A percentile compares a stretch with the other conserved stretches of the same genome.
phyloP scores from a whole-genome alignment of 2,113 vertebrate species.

The Aldabrachelys gigantea region DNA sequence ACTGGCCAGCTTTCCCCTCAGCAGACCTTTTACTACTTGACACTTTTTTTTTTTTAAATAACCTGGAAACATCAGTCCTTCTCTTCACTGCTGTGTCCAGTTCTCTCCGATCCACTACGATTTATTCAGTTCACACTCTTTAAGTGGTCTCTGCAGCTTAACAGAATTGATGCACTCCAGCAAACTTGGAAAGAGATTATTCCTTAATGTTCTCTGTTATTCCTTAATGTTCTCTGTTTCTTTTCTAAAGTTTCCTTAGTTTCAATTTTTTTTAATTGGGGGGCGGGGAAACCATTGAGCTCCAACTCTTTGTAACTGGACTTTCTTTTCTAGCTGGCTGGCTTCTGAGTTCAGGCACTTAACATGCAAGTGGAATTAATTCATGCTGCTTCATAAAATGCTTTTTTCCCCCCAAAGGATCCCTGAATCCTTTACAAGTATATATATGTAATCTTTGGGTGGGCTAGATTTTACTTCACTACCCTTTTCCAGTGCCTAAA shows the following conservation, averaged over 20 bases:
- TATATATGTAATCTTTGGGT: neutral
- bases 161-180: neutral
- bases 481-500: neutral
- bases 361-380: neutral
- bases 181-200: constrained; percentile 11
- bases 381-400: neutral
- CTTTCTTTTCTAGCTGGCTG: neutral
- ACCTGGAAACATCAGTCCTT: neutral
- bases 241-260: constrained; percentile 2
- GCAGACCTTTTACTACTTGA: neutral
- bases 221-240: constrained; percentile 12
- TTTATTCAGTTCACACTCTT: neutral
- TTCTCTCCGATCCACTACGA: neutral
- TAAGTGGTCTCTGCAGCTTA: constrained; percentile 13
- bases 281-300: neutral
- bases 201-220: constrained; percentile 26
- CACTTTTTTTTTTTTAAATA: neutral
- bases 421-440: neutral
- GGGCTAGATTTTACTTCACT: neutral
- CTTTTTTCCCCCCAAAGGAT: constrained; percentile 21
- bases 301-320: neutral
- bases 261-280: neutral
- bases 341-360: neutral
- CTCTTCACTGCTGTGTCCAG: accelerated
- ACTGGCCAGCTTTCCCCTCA: neutral